phyloP scores from a whole-genome alignment of 2,113 vertebrate genomes.

The Taurulus bubalis region DNA sequence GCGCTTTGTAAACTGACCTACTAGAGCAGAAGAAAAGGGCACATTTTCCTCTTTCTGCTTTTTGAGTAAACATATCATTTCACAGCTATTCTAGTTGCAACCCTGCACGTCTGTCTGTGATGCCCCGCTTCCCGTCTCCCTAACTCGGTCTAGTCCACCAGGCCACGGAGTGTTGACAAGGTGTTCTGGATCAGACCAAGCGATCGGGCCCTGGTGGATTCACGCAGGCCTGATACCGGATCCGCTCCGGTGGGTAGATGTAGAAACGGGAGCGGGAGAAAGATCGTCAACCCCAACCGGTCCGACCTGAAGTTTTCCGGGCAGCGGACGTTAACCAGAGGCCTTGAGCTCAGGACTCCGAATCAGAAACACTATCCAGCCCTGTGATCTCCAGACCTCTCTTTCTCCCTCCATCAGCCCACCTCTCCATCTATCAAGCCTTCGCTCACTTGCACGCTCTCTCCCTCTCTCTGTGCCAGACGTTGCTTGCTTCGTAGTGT shows the following conservation, averaged over 20 bases:
- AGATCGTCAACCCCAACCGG: conserved; percentile 37
- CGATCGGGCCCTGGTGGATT: conserved; percentile 50
- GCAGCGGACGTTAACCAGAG: conserved; percentile 73
- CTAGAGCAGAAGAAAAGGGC: conserved; percentile 50
- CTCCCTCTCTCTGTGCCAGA: conserved; percentile 50
- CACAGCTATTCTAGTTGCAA: conserved; percentile 63
- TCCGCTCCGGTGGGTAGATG: conserved; percentile 39
- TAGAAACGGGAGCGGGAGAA: conserved; percentile 48
- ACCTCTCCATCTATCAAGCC: conserved; percentile 65
- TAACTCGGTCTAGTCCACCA: conserved; percentile 23
- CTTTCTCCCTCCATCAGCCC: conserved; percentile 66
- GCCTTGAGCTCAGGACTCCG: conserved; percentile 48
- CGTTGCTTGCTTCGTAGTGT: conserved; percentile 22
- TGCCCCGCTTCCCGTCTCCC: conserved; percentile 8
- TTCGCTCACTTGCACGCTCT: conserved; percentile 39
- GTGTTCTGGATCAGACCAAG: conserved; percentile 53
- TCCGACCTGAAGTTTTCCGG: conserved; percentile 49
- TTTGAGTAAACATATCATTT: conserved; percentile 65
- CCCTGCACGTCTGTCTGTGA: conserved; percentile 32
- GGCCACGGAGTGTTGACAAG: conserved; percentile 46
- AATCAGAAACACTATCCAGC: conserved; percentile 75
- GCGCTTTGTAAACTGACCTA: conserved; percentile 31
- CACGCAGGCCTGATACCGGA: conserved; percentile 50
- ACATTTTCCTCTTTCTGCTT: conserved; percentile 14
- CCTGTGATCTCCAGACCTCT: conserved; percentile 73